Percentiles rank a stretch among this genome's conserved stretches.
Conservation (phyloP, 2,888 invertebrate genomes). For the Notodromas monacha region DNA sequence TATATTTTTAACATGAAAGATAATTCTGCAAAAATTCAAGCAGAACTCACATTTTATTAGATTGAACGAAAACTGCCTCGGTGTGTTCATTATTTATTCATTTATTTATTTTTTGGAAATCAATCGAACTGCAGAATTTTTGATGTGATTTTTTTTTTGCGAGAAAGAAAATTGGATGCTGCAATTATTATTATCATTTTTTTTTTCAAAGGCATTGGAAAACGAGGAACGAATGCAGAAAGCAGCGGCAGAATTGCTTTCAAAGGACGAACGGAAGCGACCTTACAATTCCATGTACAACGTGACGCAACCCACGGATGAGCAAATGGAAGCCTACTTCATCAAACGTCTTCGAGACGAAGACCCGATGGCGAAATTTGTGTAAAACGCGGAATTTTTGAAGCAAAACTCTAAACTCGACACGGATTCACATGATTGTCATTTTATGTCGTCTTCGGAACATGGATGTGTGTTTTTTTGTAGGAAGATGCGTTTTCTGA, state of each 20-base stretch:
- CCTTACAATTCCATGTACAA: constrained; percentile 45
- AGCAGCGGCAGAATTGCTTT: constrained; percentile 28
- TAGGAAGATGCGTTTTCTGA: too few species aligned
- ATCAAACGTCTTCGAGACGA: constrained; percentile 49
- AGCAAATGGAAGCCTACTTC: constrained; percentile 71
- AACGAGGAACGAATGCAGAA: constrained; percentile 12
- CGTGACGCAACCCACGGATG: constrained; percentile 49
- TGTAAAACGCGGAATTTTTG: constrained; percentile 11
- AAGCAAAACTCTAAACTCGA: neutral
- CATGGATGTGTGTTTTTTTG: too few species aligned
- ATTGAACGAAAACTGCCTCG: too few species aligned
- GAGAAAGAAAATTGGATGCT: constrained; percentile 10
- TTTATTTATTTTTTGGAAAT: too few species aligned
- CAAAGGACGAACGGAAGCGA: constrained; percentile 56
- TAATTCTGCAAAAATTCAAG: too few species aligned
- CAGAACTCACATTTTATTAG: too few species aligned
- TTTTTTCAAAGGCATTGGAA: constrained; percentile 10
- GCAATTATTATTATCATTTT: too few species aligned
- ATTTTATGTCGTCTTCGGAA: too few species aligned
- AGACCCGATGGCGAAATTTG: constrained; percentile 69
- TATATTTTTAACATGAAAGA: too few species aligned
- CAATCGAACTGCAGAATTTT: too few species aligned
- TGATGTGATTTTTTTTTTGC: neutral
- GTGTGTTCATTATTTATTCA: too few species aligned
- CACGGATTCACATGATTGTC: too few species aligned